A percentile compares a stretch with the other conserved stretches of the same genome.
Conservation (phyloP, 2,888 invertebrate genomes). For the Lasioglossum figueresi region DNA sequence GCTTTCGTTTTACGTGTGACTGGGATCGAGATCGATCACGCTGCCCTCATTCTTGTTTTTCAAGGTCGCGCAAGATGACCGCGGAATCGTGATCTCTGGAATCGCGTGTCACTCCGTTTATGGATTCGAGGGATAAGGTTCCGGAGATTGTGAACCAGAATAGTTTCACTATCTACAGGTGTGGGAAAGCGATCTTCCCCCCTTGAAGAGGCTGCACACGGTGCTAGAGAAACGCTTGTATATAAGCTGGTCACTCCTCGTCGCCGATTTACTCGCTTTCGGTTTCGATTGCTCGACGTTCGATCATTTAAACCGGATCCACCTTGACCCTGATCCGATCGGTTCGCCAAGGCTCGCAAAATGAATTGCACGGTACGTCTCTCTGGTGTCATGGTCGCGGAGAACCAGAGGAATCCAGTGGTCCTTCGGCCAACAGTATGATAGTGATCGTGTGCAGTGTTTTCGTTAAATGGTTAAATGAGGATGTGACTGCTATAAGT, state of each 20-base stretch:
- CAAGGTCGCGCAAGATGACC: slow-evolving; percentile 24
- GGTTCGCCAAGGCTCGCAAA: neutral
- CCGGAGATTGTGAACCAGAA: neutral
- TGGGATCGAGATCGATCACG: slow-evolving; percentile 3
- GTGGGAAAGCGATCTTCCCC: slow-evolving; percentile 62
- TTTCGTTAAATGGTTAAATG: neutral
- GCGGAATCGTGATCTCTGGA: neutral
- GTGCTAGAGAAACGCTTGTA: slow-evolving; percentile 51
- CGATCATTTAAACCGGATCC: neutral
- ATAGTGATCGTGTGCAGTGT: slow-evolving; percentile 11
- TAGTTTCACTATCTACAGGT: slow-evolving; percentile 65
- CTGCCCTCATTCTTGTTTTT: neutral
- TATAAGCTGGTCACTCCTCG: slow-evolving; percentile 55
- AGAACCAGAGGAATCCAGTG: neutral
- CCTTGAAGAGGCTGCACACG: slow-evolving; percentile 41
- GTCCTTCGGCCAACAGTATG: neutral
- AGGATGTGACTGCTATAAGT: neutral
- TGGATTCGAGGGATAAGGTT: neutral
- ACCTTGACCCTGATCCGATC: neutral
- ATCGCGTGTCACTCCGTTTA: slow-evolving; percentile 23
- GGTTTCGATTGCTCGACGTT: slow-evolving; percentile 27
- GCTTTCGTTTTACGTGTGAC: slow-evolving; percentile 39
- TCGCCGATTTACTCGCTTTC: slow-evolving; percentile 56
- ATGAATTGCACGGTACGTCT: slow-evolving; percentile 78
- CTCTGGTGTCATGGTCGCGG: neutral